A percentile compares a stretch with the other conserved stretches of the same genome.
Conservation (phyloP, 23 tunicate genomes). For the Corella eumyota region DNA sequence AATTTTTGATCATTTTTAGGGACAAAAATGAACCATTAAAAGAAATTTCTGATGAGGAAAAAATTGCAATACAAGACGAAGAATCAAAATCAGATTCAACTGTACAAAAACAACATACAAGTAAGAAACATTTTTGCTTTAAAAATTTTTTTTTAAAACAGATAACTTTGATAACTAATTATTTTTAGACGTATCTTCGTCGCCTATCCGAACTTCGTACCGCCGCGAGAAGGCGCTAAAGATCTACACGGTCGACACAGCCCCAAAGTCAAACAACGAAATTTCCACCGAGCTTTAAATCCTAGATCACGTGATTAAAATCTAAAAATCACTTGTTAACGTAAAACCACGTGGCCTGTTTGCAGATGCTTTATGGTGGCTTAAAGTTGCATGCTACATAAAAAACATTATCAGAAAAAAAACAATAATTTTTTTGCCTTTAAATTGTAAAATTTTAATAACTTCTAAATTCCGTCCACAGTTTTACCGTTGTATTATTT, state of each 20-base stretch:
- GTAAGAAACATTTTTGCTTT: too few relatives aligned
- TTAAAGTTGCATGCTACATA: too few relatives aligned
- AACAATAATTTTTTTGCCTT: too few relatives aligned
- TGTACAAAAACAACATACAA: not conserved
- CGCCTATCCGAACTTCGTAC: conserved; percentile 7
- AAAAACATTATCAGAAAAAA: too few relatives aligned
- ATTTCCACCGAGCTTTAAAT: conserved; percentile 8
- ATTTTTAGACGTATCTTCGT: not conserved
- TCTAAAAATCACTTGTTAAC: too few relatives aligned
- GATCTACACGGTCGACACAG: conserved; percentile 57
- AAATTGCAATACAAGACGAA: conserved; percentile 7
- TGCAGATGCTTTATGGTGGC: too few relatives aligned
- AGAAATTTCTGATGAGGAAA: conserved; percentile 21
- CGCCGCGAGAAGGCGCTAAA: conserved; percentile 83
- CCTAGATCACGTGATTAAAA: too few relatives aligned
- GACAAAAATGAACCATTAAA: conserved; percentile 19
- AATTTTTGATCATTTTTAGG: not conserved
- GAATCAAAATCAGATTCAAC: conserved; percentile 36
- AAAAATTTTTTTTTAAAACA: too few relatives aligned
- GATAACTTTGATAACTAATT: not conserved
- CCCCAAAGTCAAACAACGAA: conserved; percentile 10
- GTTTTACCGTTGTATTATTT: too few relatives aligned
- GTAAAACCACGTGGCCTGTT: too few relatives aligned
- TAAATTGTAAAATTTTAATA: too few relatives aligned
- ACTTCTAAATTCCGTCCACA: too few relatives aligned